Evolutionary conservation across 2,888 invertebrate species (phyloP).

Genomic region (Sepiola atlantica): DNA sequence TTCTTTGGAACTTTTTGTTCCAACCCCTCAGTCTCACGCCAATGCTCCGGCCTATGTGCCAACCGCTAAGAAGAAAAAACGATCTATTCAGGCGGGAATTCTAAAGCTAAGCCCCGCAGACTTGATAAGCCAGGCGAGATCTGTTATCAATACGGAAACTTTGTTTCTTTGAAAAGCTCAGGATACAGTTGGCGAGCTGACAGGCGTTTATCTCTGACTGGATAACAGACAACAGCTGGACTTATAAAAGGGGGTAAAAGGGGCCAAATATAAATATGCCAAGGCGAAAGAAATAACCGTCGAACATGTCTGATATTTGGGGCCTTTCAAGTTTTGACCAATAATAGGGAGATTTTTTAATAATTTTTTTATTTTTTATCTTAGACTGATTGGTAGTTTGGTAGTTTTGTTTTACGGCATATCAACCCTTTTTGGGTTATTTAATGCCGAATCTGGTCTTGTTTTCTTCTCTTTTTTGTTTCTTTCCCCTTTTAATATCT

Average conservation of each 20-base stretch:
- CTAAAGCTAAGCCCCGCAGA: not conserved
- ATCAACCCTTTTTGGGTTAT: too few relatives aligned
- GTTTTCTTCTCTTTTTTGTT: too few relatives aligned
- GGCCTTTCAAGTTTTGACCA: not conserved
- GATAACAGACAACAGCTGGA: not conserved
- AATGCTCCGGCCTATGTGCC: not conserved
- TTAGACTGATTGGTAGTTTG: too few relatives aligned
- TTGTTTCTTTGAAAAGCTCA: not conserved
- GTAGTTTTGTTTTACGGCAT: too few relatives aligned
- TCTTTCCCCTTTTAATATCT: too few relatives aligned
- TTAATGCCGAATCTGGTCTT: too few relatives aligned
- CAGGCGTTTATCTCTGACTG: not conserved
- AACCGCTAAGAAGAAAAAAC: not conserved
- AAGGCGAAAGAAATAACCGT: too few relatives aligned
- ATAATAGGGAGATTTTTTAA: not conserved
- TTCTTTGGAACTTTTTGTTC: not conserved
- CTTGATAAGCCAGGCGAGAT: not conserved
- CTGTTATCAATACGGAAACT: not conserved
- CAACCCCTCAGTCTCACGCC: not conserved
- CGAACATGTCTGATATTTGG: not conserved
- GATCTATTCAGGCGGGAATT: not conserved
- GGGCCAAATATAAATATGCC: not conserved
- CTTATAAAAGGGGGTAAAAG: not conserved
- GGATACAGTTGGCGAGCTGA: not conserved
- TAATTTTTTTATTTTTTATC: too few relatives aligned